These are phyloP conservation scores for Elymnias hypermnestra DNA, from an alignment of 1,140 invertebrate species.

Conservation along the genomic window DNA sequence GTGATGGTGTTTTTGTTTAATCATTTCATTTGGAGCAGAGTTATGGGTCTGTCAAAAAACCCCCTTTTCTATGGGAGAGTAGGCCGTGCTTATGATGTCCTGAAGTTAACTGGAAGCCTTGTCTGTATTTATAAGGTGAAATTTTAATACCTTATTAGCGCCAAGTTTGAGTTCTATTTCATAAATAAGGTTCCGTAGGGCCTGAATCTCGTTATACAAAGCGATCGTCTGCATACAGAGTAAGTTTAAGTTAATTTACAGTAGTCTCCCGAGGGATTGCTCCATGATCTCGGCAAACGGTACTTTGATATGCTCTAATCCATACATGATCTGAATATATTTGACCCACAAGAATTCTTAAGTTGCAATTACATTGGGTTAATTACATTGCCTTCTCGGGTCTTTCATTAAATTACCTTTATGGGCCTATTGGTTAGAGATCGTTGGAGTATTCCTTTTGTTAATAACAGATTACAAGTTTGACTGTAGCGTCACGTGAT, in stretches of 20 bases:
- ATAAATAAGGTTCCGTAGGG: conserved; percentile 31
- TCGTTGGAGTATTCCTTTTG: no score
- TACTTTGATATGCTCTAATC: conserved; percentile 44
- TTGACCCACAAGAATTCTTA: conserved; percentile 18
- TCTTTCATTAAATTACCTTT: neutral
- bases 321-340: conserved; percentile 44
- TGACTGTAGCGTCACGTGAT: no score
- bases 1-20: no score
- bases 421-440: no score
- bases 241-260: conserved; percentile 66
- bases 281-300: conserved; percentile 44
- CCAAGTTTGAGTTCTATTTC: conserved; percentile 9
- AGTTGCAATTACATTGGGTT: conserved; percentile 15
- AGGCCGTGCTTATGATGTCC: no score
- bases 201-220: conserved; percentile 49
- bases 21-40: no score
- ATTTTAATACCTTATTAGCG: conserved; percentile 12
- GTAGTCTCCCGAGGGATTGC: conserved; percentile 37
- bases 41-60: no score
- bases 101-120: no score
- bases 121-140: conserved; percentile 9
- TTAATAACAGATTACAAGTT: no score
- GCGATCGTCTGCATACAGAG: conserved; percentile 65
- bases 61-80: no score
- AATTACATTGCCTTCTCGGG: conserved; percentile 14